These are phyloP conservation scores for Zaprionus camerounensis DNA, from an alignment of 1,140 invertebrate genomes.

Conservation along the genomic window DNA sequence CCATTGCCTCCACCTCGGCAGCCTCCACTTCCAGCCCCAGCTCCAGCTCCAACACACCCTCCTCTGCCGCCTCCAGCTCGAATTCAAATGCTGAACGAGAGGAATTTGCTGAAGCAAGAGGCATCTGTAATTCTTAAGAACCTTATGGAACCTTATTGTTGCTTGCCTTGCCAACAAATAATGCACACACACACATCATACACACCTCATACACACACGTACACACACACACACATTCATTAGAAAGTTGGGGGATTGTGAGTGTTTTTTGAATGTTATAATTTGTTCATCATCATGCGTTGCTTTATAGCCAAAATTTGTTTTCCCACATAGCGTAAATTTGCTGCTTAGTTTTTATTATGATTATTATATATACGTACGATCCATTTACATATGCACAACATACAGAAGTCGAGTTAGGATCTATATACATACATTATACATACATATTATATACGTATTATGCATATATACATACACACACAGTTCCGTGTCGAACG, in stretches of 20 bases:
- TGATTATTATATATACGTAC: constrained; percentile 6
- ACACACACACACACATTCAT: constrained; percentile 37
- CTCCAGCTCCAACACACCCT: constrained; percentile 38
- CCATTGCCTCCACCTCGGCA: constrained; percentile 14
- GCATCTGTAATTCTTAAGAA: constrained; percentile 38
- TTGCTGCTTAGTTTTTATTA: constrained; percentile 69
- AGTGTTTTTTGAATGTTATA: constrained; percentile 63
- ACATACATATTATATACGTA: constrained; percentile 38
- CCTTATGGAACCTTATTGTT: constrained; percentile 52
- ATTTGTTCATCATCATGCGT: constrained; percentile 61
- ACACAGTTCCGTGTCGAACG: constrained; percentile 35
- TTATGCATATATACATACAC: constrained; percentile 26
- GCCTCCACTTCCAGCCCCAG: constrained; percentile 31
- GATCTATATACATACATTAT: constrained; percentile 29
- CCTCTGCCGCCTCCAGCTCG: constrained; percentile 9
- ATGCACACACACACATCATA: constrained; percentile 37
- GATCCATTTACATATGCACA: constrained; percentile 19
- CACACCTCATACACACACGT: constrained; percentile 39
- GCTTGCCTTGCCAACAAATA: constrained; percentile 76
- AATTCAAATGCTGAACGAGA: constrained; percentile 29
- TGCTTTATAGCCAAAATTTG: constrained; percentile 80
- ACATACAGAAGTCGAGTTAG: constrained; percentile 40
- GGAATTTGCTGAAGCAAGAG: neutral
- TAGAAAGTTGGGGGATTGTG: constrained; percentile 52
- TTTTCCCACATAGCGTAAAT: constrained; percentile 77